Conservation (phyloP, 2,797 vertebrate species). For the Chelon labrosus region DNA sequence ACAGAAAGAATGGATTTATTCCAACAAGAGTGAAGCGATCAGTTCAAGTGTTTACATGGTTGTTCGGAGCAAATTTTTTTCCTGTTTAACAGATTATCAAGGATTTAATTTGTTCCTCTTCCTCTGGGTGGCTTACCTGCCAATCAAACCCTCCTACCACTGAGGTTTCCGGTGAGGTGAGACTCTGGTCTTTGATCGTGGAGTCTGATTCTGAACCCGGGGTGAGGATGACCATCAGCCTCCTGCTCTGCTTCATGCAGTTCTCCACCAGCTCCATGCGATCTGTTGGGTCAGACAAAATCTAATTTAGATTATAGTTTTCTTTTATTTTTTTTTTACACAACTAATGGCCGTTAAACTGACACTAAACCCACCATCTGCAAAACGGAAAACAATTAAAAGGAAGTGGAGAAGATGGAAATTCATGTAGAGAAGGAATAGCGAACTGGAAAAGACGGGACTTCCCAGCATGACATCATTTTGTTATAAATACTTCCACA, state of each 20-base stretch:
- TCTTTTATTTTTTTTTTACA: background rate
- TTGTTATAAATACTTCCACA: background rate
- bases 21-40: too few species aligned
- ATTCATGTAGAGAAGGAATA: too few species aligned
- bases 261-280: constrained; percentile 77
- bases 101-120: too few species aligned
- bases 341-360: background rate
- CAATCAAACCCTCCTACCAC: constrained; percentile 81
- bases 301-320: too few species aligned
- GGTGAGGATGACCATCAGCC: constrained; percentile 87
- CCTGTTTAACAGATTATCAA: too few species aligned
- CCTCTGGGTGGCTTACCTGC: constrained; percentile 69
- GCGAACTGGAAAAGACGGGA: background rate
- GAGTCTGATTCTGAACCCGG: constrained; percentile 26
- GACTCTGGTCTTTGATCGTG: constrained; percentile 4
- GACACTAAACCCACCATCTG: background rate
- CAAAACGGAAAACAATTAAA: background rate
- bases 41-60: too few species aligned
- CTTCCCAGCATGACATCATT: background rate
- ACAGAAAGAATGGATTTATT: too few species aligned
- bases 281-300: constrained; percentile 56
- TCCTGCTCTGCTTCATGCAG: constrained; percentile 85
- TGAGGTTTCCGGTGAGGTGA: constrained; percentile 10
- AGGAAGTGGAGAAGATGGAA: background rate
- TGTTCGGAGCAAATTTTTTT: too few species aligned